Conservation (phyloP, 64 coral and sea anemone genomes). For the Actinia tenebrosa region DNA sequence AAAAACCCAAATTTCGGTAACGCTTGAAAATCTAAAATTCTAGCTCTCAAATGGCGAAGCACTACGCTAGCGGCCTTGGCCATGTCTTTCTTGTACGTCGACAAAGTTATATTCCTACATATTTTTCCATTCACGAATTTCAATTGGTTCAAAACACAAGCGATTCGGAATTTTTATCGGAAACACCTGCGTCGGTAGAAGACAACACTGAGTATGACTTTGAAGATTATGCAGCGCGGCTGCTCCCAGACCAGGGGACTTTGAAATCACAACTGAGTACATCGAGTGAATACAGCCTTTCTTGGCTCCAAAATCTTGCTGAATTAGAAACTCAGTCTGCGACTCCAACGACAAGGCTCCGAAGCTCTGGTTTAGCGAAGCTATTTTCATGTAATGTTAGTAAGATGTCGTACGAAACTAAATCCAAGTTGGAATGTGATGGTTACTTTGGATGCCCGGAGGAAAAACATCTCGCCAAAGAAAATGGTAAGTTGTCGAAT, state of each 20-base stretch:
- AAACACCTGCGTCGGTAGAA: slow-evolving; percentile 16
- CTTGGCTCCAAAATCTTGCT: not conserved
- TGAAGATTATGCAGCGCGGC: not conserved
- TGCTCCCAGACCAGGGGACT: not conserved
- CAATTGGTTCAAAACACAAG: slow-evolving; percentile 17
- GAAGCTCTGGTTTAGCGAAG: slow-evolving; percentile 2
- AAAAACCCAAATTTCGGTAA: not conserved
- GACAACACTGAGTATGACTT: not conserved
- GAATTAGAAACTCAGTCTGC: not conserved
- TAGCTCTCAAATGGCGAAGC: not conserved
- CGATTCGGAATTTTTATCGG: not conserved
- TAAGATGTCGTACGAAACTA: slow-evolving; percentile 23
- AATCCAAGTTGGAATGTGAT: slow-evolving; percentile 17
- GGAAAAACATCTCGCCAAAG: not conserved
- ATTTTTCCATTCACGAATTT: slow-evolving; percentile 23
- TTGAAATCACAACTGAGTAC: not conserved
- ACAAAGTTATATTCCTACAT: slow-evolving; percentile 7
- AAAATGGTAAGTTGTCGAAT: not conserved
- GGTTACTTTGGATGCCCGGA: slow-evolving; percentile 30
- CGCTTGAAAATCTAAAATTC: not conserved
- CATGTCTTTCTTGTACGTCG: slow-evolving; percentile 16
- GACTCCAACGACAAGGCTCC: slow-evolving; percentile 10
- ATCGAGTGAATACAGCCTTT: not conserved
- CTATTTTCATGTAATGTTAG: slow-evolving; percentile 29
- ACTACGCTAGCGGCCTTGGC: not conserved